Evolutionary conservation across 2,113 vertebrate genomes (phyloP).

Genomic region (Sterna hirundo): DNA sequence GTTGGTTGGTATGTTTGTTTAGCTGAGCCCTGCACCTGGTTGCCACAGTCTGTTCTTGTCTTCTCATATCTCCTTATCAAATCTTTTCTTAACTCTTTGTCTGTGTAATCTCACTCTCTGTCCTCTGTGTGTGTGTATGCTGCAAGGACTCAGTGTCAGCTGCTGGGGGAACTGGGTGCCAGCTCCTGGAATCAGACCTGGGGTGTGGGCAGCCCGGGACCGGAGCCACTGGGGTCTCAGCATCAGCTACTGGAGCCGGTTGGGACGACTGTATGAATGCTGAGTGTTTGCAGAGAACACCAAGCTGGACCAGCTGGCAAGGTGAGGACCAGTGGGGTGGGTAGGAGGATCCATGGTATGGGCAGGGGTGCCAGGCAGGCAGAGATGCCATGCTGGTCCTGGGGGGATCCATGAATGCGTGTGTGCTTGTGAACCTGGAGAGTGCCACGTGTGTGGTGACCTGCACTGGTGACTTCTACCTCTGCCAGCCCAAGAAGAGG

Average conservation of each 20-base stretch:
- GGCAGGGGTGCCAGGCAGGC: not conserved
- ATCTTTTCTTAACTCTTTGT: not conserved
- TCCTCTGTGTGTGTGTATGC: not conserved
- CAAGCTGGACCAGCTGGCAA: rapidly evolving
- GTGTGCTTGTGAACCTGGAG: not conserved
- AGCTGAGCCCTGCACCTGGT: not conserved
- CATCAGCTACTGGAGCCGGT: not conserved
- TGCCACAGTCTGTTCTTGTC: not conserved
- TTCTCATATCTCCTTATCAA: not conserved
- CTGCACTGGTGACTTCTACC: not conserved
- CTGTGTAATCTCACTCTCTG: not conserved
- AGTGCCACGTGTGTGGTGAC: too few species aligned
- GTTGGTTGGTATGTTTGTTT: not conserved
- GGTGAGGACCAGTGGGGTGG: rapidly evolving
- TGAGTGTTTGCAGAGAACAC: not conserved
- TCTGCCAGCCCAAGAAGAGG: not conserved
- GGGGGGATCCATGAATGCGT: rapidly evolving
- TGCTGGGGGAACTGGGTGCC: not conserved
- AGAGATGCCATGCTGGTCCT: not conserved
- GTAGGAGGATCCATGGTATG: rapidly evolving
- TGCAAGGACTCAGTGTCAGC: not conserved
- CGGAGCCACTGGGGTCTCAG: not conserved
- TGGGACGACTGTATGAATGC: not conserved
- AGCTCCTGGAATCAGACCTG: not conserved
- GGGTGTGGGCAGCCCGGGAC: too few species aligned